Evolutionary conservation across 1,140 invertebrate species (phyloP).

Genomic region (Brachionus plicatilis): DNA sequence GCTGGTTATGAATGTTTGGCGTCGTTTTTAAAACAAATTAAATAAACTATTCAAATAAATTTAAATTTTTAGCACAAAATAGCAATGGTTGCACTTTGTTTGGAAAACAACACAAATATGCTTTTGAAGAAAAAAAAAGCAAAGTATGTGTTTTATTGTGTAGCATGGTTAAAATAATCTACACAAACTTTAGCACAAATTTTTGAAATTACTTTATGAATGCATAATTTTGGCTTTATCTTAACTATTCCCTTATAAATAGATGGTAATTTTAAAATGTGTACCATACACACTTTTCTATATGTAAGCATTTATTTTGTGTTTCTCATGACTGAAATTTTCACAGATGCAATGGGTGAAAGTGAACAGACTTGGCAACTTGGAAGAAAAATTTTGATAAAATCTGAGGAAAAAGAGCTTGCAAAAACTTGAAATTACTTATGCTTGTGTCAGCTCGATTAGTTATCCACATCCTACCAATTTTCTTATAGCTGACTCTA

Average conservation of each 20-base stretch:
- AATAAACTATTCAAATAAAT: not conserved
- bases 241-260: not conserved
- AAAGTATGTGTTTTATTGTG: not conserved
- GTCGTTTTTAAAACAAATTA: not conserved
- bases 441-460: no score
- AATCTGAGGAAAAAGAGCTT: not conserved
- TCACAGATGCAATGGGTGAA: not conserved
- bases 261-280: not conserved
- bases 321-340: not conserved
- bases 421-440: no score
- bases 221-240: not conserved
- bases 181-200: not conserved
- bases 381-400: not conserved
- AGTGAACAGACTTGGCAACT: not conserved
- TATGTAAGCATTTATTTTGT: not conserved
- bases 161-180: not conserved
- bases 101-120: not conserved
- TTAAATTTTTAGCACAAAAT: not conserved
- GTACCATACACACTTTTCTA: not conserved
- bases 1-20: not conserved
- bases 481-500: no score
- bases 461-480: no score
- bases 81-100: not conserved
- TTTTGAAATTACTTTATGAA: not conserved
- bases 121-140: not conserved